Conservation (phyloP, 2,888 invertebrate genomes). For the Coleophora deauratella region DNA sequence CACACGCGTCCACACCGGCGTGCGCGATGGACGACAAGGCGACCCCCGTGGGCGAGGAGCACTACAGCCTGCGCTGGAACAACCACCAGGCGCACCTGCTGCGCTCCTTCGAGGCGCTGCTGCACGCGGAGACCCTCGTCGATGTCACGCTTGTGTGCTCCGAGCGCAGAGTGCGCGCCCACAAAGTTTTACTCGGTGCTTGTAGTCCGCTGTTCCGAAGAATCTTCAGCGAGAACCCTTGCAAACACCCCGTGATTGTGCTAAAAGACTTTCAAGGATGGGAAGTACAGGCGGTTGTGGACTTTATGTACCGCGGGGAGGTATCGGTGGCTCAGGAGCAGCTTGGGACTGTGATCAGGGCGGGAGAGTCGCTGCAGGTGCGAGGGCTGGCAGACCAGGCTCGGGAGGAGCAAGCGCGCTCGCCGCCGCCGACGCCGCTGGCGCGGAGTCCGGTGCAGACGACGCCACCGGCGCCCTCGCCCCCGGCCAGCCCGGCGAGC, state of each 20-base stretch:
- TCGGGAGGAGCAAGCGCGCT: constrained; percentile 51
- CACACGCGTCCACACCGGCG: constrained; percentile 54
- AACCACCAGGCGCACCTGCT: constrained; percentile 93
- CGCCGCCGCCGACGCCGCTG: constrained; percentile 53
- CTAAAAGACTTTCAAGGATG: constrained; percentile 91
- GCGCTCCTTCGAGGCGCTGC: constrained; percentile 89
- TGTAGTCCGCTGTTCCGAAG: constrained; percentile 91
- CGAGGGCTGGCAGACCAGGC: constrained; percentile 83
- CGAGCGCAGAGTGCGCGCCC: constrained; percentile 88
- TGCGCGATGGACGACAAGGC: constrained; percentile 67
- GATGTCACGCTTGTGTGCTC: constrained; percentile 94
- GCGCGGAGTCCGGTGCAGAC: constrained; percentile 62
- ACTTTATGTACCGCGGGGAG: constrained; percentile 96
- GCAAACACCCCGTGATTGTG: constrained; percentile 94
- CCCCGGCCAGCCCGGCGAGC: constrained; percentile 77
- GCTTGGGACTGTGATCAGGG: constrained; percentile 86
- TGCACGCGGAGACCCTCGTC: constrained; percentile 89
- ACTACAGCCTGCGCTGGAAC: constrained; percentile 95
- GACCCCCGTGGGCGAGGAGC: constrained; percentile 76
- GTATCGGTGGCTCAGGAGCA: constrained; percentile 91
- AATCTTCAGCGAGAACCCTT: constrained; percentile 92
- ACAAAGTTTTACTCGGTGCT: constrained; percentile 93
- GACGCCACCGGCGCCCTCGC: constrained; percentile 59
- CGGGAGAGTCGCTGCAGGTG: constrained; percentile 90
- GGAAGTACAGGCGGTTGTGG: constrained; percentile 92